Percentiles rank a stretch among this genome's conserved stretches.
Conservation (phyloP, 1,140 invertebrate species). For the Coenobita brevimanus region DNA sequence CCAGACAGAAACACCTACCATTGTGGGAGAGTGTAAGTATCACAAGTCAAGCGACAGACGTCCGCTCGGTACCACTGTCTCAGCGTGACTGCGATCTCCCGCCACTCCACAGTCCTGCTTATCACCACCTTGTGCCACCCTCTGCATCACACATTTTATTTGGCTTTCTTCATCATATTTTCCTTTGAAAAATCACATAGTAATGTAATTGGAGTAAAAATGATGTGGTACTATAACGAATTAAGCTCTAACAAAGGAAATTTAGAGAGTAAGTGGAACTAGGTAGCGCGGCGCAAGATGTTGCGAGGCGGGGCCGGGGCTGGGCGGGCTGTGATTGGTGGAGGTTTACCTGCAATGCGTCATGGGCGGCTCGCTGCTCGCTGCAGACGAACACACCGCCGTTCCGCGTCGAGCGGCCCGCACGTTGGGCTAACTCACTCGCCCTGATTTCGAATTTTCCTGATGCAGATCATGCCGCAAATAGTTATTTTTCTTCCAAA, state of each 20-base stretch:
- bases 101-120: conserved; percentile 60
- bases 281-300: conserved; percentile 29
- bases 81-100: conserved; percentile 61
- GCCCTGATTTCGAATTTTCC: conserved; percentile 53
- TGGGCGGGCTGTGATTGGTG: conserved; percentile 53
- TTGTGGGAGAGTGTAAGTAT: conserved; percentile 51
- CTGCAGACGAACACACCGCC: conserved; percentile 55
- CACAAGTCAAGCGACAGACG: conserved; percentile 57
- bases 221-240: background rate
- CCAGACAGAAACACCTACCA: conserved; percentile 55
- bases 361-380: conserved; percentile 54
- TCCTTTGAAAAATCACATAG: background rate
- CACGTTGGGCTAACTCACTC: conserved; percentile 49
- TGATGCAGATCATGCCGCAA: conserved; percentile 39
- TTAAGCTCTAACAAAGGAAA: background rate
- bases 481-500: background rate
- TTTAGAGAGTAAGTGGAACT: conserved; percentile 22
- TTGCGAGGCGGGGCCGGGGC: background rate
- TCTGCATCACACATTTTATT: conserved; percentile 29
- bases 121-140: conserved; percentile 45
- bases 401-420: conserved; percentile 58
- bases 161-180: background rate
- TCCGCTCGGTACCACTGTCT: conserved; percentile 60
- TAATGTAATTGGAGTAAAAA: background rate
- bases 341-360: conserved; percentile 65